phyloP scores from a whole-genome alignment of 2,888 invertebrate genomes.

The Sceliomorpha sp. region DNA sequence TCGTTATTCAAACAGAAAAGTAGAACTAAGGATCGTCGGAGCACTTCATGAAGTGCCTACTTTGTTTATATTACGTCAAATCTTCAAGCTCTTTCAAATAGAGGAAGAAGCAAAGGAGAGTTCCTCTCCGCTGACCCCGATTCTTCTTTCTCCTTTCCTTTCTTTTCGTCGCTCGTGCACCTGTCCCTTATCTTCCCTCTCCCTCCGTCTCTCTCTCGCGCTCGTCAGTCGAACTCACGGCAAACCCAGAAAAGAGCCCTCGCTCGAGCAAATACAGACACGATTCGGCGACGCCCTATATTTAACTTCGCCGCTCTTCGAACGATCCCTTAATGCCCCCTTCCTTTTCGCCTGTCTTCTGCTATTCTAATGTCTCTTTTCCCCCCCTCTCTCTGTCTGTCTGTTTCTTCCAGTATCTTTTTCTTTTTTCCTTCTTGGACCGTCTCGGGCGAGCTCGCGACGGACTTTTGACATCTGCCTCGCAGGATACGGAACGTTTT shows the following conservation, averaged over 20 bases:
- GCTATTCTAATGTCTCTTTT: conserved; percentile 25
- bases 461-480: too few relatives aligned
- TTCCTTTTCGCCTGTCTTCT: conserved; percentile 2
- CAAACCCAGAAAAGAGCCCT: conserved; percentile 40
- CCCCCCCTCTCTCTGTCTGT: conserved; percentile 3
- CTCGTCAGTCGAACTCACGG: conserved; percentile 20
- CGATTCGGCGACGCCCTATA: conserved; percentile 49
- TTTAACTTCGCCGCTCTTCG: conserved; percentile 42
- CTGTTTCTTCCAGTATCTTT: neutral
- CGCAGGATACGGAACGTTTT: too few relatives aligned
- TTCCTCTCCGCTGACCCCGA: conserved; percentile 43
- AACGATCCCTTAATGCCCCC: conserved; percentile 26
- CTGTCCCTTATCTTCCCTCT: neutral
- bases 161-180: too few relatives aligned
- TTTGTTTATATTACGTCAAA: conserved; percentile 48
- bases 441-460: too few relatives aligned
- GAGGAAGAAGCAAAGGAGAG: conserved; percentile 28
- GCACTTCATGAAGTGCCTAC: conserved; percentile 40
- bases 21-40: conserved; percentile 35
- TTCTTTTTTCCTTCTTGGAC: too few relatives aligned
- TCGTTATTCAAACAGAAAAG: conserved; percentile 45
- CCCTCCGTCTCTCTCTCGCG: neutral
- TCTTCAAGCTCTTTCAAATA: conserved; percentile 28
- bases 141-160: conserved; percentile 16
- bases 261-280: conserved; percentile 51